These are phyloP conservation scores for Corydoras sp. DNA, from an alignment of 2,113 vertebrate species.

Conservation along the genomic window DNA sequence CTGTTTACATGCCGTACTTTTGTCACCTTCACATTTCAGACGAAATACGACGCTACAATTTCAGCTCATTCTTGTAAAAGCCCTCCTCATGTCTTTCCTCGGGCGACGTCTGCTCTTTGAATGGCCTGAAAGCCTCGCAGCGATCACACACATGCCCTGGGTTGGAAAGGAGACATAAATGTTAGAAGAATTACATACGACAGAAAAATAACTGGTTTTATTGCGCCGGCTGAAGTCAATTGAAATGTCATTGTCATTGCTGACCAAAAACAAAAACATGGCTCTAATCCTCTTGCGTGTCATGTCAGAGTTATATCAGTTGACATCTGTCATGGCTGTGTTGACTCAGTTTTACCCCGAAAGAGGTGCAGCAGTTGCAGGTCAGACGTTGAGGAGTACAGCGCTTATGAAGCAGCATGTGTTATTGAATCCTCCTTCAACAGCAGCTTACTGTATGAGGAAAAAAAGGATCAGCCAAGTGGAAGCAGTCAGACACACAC, in stretches of 20 bases:
- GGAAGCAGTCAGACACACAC: not conserved
- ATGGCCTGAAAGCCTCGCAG: not conserved
- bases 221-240: not conserved
- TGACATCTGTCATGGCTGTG: slow-evolving; percentile 2
- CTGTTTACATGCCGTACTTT: not conserved
- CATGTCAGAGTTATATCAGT: not conserved
- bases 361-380: not conserved
- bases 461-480: no score
- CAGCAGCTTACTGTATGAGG: not conserved
- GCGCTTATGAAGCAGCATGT: not conserved
- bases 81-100: not conserved
- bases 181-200: not conserved
- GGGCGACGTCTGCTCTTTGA: not conserved
- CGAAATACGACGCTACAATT: not conserved
- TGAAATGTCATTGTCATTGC: not conserved
- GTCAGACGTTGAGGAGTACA: not conserved
- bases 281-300: no score
- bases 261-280: no score
- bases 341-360: not conserved
- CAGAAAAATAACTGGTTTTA: not conserved
- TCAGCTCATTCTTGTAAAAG: not conserved
- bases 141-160: not conserved
- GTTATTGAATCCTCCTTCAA: not conserved
- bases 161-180: not conserved
- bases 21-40: not conserved